Evolutionary conservation across 1,140 invertebrate species (phyloP), one percentile per base, ranked within the genome.

Genomic region (Pygmarrhopalites habei): DNA sequence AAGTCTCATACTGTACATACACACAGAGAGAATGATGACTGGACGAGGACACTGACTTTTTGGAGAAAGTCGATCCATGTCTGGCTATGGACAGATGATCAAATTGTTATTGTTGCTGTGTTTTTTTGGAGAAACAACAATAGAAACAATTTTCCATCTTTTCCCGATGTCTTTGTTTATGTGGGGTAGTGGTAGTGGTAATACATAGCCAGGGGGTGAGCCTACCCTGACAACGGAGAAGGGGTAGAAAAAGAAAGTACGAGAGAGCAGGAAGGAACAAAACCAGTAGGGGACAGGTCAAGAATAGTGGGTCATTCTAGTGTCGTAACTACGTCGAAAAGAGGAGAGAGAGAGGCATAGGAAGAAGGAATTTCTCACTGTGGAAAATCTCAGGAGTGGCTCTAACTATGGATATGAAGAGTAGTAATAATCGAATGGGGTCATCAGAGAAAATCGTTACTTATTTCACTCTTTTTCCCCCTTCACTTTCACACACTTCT

Each of bases 391-490:
- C 32, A 35, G 32, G 5, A 35, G 15, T 35, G 15, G 5, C 15
- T 5, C 32, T 35, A 35, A 7, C 5, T 2, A 19, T 23, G 15
- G 19, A 32, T n/a, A 3, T 28, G 35, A 7, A 5, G 23, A 35
- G 14, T 32, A 19, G 28, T 57, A 57, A 57, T 29, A 60, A 60
- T 63, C 61, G 29, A 63, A 63, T 63, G 52, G 53, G 61, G 61
- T 63, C 62, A 64, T 64, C 55, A 30, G 29, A 53, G 44, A 60
- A 49, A 60, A 60, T 49, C 60, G 49, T 53, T 62, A 46, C 58
- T 35, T 56, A 56, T 4, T 56, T 10, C 51, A 32, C 51, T 55
- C n/a, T n/a, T n/a, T n/a, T n/a, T n/a, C n/a, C n/a, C n/a, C n/a
- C n/a, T n/a, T n/a, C n/a, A n/a, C n/a, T n/a, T n/a, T n/a, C n/a